Base-by-base conservation (phyloP, 2,888 invertebrate genomes). In the Lutraria lutraria region DNA sequence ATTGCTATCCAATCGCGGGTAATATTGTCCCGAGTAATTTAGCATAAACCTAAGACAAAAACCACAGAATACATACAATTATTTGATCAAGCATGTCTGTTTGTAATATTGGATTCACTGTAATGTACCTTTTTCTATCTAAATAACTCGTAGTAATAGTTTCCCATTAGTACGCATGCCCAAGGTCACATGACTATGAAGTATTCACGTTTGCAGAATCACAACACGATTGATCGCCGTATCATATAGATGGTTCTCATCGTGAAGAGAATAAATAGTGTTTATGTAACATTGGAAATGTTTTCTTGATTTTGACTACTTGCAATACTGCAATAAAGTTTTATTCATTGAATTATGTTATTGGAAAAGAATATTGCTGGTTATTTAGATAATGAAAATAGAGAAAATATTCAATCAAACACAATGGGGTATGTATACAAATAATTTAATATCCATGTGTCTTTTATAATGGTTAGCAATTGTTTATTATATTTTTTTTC, bases 101-200 rank as follows among this genome's bases (percentile, higher is more conserved):
- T 29, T 72, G 25, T 72, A 29, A 72, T 72, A 43, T 72, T n/a
- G 72, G 25, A 15, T 25, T 29, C 15, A 10, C n/a, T 3, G 72
- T 72, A 25, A 72, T 72, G 72, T 72, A 72, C 25, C 8, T 29
- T 25, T 72, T 29, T 31, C 72, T 72, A 15, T 15, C 8, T 25
- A 16, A 29, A 25, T 29, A 13, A 72, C 72, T 72, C 72, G 72
- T 72, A 72, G 72, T 72, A 72, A 13, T 72, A 72, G 25, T 72
- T 68, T 31, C 72, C 25, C 25, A 25, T 21, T 13, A 85, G 34
- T 88, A 81, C 88, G 88, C 88, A 88, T 88, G 88, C 85, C 34
- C 72, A 53, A 31, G 60, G 60, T 88, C 88, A 88, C 85, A 81
- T 88, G 88, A 79, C 72, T 72, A 10, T 43, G 31, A 72, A 25